These are phyloP conservation scores for Drosophila anomalata DNA, from an alignment of 2,888 invertebrate genomes.

Conservation along the genomic window DNA sequence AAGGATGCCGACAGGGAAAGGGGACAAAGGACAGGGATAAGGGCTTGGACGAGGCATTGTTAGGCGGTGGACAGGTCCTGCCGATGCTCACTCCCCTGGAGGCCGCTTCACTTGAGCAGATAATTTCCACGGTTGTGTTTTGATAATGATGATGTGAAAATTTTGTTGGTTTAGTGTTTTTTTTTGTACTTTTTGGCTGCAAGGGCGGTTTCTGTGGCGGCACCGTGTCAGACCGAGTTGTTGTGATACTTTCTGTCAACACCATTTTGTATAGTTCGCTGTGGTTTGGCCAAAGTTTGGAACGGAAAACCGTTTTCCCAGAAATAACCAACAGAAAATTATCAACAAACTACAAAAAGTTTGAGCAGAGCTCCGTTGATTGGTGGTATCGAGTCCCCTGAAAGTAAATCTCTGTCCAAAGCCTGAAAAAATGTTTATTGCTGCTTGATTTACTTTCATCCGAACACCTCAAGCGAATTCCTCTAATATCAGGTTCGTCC, in stretches of 20 bases:
- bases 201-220: not conserved
- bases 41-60: slow-evolving; percentile 54
- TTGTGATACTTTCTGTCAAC: slow-evolving; percentile 28
- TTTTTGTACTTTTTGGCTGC: slow-evolving; percentile 30
- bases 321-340: slow-evolving; percentile 67
- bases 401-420: not conserved
- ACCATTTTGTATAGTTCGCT: slow-evolving; percentile 33
- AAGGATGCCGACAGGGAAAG: too few species aligned
- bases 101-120: slow-evolving; percentile 72
- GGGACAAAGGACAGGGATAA: too few species aligned
- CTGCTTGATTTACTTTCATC: slow-evolving; percentile 6
- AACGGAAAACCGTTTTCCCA: slow-evolving; percentile 7
- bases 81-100: slow-evolving; percentile 18
- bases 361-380: not conserved
- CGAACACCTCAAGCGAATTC: not conserved
- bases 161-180: slow-evolving; percentile 33
- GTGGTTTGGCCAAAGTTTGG: not conserved
- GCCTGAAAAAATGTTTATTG: not conserved
- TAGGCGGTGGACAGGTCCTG: slow-evolving; percentile 63
- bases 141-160: slow-evolving; percentile 80
- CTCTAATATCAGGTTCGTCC: slow-evolving; percentile 5
- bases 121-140: slow-evolving; percentile 76
- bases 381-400: not conserved
- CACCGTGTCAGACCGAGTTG: slow-evolving; percentile 25
- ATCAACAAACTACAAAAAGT: slow-evolving; percentile 41